Evolutionary conservation across 2,888 invertebrate species (phyloP).

Genomic region (Diadegma fenestrale): DNA sequence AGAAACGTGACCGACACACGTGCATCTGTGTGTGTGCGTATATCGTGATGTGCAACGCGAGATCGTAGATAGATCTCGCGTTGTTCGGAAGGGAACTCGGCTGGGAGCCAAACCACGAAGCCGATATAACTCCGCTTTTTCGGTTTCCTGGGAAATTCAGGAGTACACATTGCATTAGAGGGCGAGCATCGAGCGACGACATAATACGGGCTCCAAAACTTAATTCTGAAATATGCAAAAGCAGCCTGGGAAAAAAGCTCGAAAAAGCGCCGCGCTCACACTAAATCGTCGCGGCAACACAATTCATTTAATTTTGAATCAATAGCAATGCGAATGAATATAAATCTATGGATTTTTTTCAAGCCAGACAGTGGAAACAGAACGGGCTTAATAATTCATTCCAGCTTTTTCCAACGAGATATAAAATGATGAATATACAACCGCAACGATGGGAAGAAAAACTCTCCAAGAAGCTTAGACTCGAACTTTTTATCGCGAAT

Average conservation of each 20-base stretch:
- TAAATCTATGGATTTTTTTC: not conserved
- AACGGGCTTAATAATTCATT: not conserved
- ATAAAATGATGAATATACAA: not conserved
- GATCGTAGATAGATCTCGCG: conserved; percentile 12
- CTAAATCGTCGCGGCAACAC: conserved; percentile 34
- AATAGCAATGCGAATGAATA: conserved; percentile 30
- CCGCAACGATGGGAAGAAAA: not conserved
- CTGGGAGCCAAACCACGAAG: conserved; percentile 62
- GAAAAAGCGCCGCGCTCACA: not conserved
- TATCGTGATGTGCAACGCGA: too few relatives aligned
- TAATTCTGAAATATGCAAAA: conserved; percentile 61
- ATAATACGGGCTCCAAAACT: conserved; percentile 9
- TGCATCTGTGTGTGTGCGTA: not conserved
- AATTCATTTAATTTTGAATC: conserved; percentile 29
- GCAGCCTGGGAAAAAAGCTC: not conserved
- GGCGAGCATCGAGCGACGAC: not conserved
- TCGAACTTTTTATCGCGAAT: conserved; percentile 2
- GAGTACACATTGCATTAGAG: conserved; percentile 59
- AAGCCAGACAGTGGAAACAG: not conserved
- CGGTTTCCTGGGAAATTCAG: conserved; percentile 18
- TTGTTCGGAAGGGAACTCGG: conserved; percentile 45
- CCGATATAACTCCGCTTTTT: conserved; percentile 30
- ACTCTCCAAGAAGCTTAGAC: not conserved
- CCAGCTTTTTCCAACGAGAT: not conserved
- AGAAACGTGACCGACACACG: not conserved